Conservation (phyloP, 2,888 invertebrate genomes). For the Xestobium rufovillosum region DNA sequence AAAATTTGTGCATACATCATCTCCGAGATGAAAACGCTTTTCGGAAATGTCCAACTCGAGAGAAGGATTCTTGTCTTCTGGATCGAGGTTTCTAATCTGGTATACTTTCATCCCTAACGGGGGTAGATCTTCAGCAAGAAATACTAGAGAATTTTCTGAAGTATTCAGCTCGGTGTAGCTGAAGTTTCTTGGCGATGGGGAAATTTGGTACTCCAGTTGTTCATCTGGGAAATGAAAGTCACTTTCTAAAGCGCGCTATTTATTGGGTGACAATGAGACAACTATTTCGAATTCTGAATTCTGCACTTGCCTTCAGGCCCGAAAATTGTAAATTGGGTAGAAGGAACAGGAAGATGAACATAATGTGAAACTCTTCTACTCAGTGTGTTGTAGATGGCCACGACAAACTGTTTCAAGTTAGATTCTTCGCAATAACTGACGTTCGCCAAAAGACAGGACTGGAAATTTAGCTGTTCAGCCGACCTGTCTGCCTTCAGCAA, state of each 20-base stretch:
- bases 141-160: constrained; percentile 10
- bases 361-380: constrained; percentile 47
- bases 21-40: not conserved
- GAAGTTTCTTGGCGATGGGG: constrained; percentile 19
- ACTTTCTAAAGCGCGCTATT: too few species aligned
- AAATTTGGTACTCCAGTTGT: constrained; percentile 19
- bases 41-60: not conserved
- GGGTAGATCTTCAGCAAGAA: constrained; percentile 19
- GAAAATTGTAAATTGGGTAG: constrained; percentile 21
- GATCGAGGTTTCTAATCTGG: not conserved
- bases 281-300: too few species aligned
- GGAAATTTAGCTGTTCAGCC: constrained; percentile 28
- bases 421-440: constrained; percentile 51
- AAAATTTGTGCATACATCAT: not conserved
- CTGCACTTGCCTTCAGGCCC: constrained; percentile 15
- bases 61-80: constrained; percentile 6
- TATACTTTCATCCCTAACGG: constrained; percentile 21
- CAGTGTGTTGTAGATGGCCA: constrained; percentile 58
- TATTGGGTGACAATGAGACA: too few species aligned
- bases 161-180: constrained; percentile 15
- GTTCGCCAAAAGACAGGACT: constrained; percentile 52
- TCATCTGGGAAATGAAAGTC: constrained; percentile 13
- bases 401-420: constrained; percentile 48
- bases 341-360: constrained; percentile 48
- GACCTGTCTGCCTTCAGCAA: not conserved